Base-by-base conservation (phyloP, 2,888 invertebrate genomes). In the Erebia palarica region DNA sequence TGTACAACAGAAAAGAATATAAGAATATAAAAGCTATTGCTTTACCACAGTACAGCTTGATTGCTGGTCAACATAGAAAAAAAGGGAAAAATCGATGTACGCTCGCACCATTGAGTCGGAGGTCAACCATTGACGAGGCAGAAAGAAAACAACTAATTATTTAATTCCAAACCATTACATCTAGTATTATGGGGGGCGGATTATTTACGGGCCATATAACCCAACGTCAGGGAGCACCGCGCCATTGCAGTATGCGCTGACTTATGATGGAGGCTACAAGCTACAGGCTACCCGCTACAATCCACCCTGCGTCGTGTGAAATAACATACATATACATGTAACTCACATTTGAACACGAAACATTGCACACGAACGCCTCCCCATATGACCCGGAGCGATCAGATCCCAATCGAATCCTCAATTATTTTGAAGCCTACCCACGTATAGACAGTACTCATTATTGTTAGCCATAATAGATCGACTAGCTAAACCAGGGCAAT, bases 81-180 rank as follows among this genome's bases (percentile, higher is more conserved):
- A 67, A 65, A 60, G 63, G 55, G 16, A 66, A 61, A 69, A 72
- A 73, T 68, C 68, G 60, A 60, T 61, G 60, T 42, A 60, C 51
- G 27, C 42, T 67, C 64, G 71, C 66, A 73, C 69, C 72, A 69
- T 73, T 73, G 71, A 73, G 65, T 71, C 74, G 65, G 66, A 76
- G 73, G 83, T 89, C 80, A 83, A 86, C 87, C 87, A 88, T 86
- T 87, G 89, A 85, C 88, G 88, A 88, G 84, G 89, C 88, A 88
- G 86, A 92, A 90, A 90, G 87, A 91, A 92, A 91, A 89, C 88
- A 91, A 90, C 89, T 91, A 91, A 91, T 93, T 92, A 90, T 91
- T 92, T 89, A 91, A 91, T 91, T 92, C 92, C 92, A 85, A 88
- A 81, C 90, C 91, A 93, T 92, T 92, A 90, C 88, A 82, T 88